Percentiles rank a stretch among this genome's conserved stretches.
phyloP scores from a whole-genome alignment of 2,113 vertebrate genomes.

The Helogale parvula region DNA sequence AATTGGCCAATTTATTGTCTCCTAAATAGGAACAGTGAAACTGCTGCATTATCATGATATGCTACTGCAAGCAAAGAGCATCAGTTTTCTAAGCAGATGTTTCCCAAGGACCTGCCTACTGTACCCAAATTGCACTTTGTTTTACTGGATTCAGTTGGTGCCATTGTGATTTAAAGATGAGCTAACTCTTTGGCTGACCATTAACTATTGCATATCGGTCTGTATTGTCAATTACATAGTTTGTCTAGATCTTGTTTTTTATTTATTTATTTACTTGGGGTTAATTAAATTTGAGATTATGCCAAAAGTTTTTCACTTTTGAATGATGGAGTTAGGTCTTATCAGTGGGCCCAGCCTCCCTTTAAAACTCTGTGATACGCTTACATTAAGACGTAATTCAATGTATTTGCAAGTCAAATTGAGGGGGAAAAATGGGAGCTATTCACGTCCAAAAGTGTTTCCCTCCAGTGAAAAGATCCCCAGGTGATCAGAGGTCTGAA shows the following conservation, averaged over 20 bases:
- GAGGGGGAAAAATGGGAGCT: neutral
- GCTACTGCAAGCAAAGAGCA: neutral
- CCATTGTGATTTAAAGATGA: neutral
- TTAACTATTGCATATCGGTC: neutral
- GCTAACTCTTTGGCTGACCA: neutral
- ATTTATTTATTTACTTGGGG: neutral
- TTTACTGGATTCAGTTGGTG: neutral
- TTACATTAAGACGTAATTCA: neutral
- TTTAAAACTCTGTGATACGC: neutral
- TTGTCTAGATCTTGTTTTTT: conserved; percentile 30
- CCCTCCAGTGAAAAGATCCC: neutral
- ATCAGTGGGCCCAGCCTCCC: neutral
- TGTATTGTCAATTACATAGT: neutral
- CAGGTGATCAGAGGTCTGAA: neutral
- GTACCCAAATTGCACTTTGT: neutral
- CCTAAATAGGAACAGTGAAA: neutral
- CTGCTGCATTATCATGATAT: neutral
- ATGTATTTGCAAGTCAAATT: neutral
- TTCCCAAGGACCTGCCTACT: neutral
- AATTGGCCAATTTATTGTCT: conserved; percentile 42
- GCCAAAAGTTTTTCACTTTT: neutral
- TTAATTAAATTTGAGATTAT: conserved; percentile 34
- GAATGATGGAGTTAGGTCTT: neutral
- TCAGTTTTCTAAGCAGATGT: conserved; percentile 11
- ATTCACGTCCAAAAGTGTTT: neutral